Evolutionary conservation across 2,888 invertebrate species (phyloP).

Genomic region (Baronia brevicornis): DNA sequence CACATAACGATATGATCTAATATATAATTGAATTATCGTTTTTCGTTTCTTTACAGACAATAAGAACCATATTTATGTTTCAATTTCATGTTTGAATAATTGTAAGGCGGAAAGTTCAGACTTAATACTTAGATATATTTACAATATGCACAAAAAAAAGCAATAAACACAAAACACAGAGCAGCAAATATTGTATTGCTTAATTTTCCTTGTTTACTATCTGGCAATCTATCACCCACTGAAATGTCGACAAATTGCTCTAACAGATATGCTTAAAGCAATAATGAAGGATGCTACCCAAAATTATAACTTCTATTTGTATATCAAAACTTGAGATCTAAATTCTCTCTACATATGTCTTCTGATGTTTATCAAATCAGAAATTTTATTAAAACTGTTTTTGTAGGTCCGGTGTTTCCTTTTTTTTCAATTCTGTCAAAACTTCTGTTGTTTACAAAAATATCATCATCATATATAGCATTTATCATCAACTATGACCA

Average conservation of each 20-base stretch:
- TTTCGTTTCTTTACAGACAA: too few species aligned
- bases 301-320: constrained; percentile 1
- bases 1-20: too few species aligned
- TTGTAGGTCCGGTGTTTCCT: too few species aligned
- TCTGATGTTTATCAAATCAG: too few species aligned
- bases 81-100: constrained; percentile 53
- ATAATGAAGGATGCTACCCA: constrained; percentile 22
- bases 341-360: too few species aligned
- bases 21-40: too few species aligned
- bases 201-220: constrained; percentile 27
- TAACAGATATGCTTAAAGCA: constrained; percentile 48
- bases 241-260: constrained; percentile 46
- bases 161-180: constrained; percentile 39
- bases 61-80: too few species aligned
- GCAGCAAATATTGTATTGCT: constrained; percentile 51
- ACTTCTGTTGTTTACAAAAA: too few species aligned
- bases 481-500: constrained; percentile 16
- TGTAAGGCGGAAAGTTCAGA: constrained; percentile 64
- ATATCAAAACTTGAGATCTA: too few species aligned
- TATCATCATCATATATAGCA: too few species aligned
- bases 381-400: too few species aligned
- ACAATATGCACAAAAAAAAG: constrained; percentile 64
- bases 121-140: constrained; percentile 55
- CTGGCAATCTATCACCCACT: constrained; percentile 31
- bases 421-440: too few species aligned